Conservation (phyloP, 2,797 vertebrate genomes). For the Chrysocyon brachyurus region DNA sequence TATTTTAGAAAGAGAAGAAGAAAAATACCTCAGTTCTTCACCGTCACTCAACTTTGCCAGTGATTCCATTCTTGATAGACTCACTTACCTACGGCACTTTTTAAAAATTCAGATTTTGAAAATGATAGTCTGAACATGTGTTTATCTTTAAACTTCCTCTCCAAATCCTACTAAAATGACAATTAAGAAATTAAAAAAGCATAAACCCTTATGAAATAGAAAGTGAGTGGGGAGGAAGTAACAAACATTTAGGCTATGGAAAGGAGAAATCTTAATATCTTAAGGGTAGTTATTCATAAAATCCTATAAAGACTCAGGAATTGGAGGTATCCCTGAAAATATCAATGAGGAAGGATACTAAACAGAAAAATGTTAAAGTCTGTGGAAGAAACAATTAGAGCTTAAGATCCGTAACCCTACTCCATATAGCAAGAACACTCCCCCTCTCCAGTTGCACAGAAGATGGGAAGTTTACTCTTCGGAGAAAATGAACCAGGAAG, state of each 20-base stretch:
- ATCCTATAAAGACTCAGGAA: neutral
- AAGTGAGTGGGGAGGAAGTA: neutral
- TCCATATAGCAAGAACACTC: neutral
- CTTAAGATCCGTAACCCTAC: neutral
- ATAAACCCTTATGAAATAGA: conserved; percentile 15
- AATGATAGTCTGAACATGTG: neutral
- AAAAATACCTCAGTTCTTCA: neutral
- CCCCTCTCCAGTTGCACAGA: neutral
- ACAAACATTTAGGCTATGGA: neutral
- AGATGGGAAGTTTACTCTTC: neutral
- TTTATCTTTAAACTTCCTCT: conserved; percentile 23
- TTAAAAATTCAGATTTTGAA: neutral
- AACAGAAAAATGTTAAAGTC: neutral
- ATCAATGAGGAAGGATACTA: neutral
- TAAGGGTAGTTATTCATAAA: neutral
- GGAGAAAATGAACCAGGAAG: neutral
- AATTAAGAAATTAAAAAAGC: neutral
- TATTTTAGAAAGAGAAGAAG: neutral
- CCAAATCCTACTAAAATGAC: conserved; percentile 5
- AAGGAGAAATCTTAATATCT: neutral
- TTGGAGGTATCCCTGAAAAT: neutral
- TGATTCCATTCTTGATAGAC: neutral
- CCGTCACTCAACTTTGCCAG: neutral
- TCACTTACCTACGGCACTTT: neutral
- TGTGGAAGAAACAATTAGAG: neutral